Evolutionary conservation across 2,888 invertebrate species (phyloP), one percentile per base, ranked within the genome.

Genomic region (Dasypogon diadema): DNA sequence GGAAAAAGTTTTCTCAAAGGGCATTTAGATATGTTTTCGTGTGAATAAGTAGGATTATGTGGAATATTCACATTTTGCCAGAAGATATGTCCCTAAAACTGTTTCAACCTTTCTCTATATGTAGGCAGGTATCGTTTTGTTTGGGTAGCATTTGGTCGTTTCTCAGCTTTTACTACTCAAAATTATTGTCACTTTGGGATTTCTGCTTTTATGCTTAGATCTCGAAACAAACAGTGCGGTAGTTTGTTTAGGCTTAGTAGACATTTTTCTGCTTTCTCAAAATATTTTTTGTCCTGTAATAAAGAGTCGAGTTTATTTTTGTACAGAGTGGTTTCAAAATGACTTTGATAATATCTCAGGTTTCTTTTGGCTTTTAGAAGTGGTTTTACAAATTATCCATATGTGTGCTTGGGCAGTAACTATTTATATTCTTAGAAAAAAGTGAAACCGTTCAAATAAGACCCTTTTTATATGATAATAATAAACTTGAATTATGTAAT

Each of bases 1-100:
- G 72, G 55, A 72, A 72, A 72, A 72, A 72, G 30, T 54, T 72
- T 55, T 6, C 72, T 72, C 72, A 72, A 72, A 72, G 72, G 72
- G 55, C 54, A 55, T 55, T 72, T 34, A 48, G 48, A 65, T 65
- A 65, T 65, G 48, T 46, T 48, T 42, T 46, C 48, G 42, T 65
- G 46, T 48, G 46, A 65, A 48, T 65, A 65, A 65, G 65, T 46
- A 26, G 65, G 65, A 65, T 65, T 65, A 65, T 65, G 65, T 21
- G 24, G 65, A 65, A 65, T 46, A 46, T 65, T 65, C 65, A 48
- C 65, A 65, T 65, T 65, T 24, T 65, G 16, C 24, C 18, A 56
- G n/a, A 56, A 24, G 26, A 24, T 24, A n/a, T 26, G 8, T 26
- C 48, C 46, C 65, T 65, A 22, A 26, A 48, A 65, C 22, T 65